These are phyloP conservation scores for Drosophila acutilabella DNA, from an alignment of 2,888 invertebrate species.

Conservation along the genomic window DNA sequence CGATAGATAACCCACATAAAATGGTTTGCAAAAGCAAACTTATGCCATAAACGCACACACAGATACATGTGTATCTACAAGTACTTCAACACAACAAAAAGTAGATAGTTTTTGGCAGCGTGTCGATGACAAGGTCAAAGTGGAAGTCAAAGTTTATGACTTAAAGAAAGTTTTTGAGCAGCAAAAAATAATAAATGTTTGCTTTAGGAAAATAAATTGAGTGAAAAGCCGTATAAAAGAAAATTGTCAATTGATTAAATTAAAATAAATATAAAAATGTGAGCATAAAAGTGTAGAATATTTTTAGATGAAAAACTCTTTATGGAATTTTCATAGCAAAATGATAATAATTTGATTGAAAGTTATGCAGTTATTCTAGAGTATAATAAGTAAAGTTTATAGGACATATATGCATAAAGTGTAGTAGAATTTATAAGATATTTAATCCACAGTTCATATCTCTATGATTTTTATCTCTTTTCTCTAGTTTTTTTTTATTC, in stretches of 20 bases:
- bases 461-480: too few relatives aligned
- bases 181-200: constrained; percentile 5
- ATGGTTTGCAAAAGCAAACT: constrained; percentile 10
- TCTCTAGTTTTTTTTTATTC: not conserved
- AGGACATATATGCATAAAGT: too few relatives aligned
- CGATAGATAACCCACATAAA: constrained; percentile 48
- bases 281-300: not conserved
- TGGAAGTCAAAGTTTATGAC: constrained; percentile 1
- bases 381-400: too few relatives aligned
- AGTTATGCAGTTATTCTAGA: too few relatives aligned
- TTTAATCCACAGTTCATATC: too few relatives aligned
- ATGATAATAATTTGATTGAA: too few relatives aligned
- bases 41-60: not conserved
- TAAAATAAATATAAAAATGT: constrained; percentile 11
- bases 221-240: not conserved
- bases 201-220: constrained; percentile 7
- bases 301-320: too few relatives aligned
- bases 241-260: not conserved
- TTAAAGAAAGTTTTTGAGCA: constrained; percentile 1
- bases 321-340: too few relatives aligned
- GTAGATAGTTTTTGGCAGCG: constrained; percentile 14
- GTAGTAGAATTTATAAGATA: too few relatives aligned
- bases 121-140: constrained; percentile 21
- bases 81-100: not conserved
- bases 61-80: not conserved